A percentile compares a stretch with the other conserved stretches of the same genome.
Evolutionary conservation across 2,113 vertebrate genomes (phyloP).

Genomic region (Egretta garzetta): DNA sequence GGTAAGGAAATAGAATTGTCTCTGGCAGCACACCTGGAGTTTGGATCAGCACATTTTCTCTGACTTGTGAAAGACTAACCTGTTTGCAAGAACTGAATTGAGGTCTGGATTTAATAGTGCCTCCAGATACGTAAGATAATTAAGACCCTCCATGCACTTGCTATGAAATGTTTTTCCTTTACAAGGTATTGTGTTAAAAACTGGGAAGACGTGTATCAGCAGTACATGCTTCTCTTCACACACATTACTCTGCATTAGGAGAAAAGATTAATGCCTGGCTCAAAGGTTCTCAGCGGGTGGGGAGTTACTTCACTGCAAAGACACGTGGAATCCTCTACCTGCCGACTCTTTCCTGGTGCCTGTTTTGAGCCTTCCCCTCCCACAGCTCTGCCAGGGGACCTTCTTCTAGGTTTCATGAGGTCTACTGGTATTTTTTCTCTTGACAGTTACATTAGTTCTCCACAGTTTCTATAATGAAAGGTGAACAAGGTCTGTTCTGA

Average conservation of each 20-base stretch:
- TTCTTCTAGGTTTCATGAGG: background rate
- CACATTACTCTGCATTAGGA: background rate
- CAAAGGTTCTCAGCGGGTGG: background rate
- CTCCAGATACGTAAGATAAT: background rate
- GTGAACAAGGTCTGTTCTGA: background rate
- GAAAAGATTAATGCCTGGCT: background rate
- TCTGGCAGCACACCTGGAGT: background rate
- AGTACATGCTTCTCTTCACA: background rate
- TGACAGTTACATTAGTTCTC: constrained; percentile 2
- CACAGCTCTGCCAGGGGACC: accelerated
- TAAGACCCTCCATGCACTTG: background rate
- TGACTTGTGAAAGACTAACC: background rate
- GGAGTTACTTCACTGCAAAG: background rate
- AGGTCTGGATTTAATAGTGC: background rate
- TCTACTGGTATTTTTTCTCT: background rate
- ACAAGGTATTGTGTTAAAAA: background rate
- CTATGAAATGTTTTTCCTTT: background rate
- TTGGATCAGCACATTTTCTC: background rate
- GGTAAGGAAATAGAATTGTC: background rate
- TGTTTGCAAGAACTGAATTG: background rate
- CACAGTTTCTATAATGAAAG: constrained; percentile 3
- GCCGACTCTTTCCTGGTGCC: background rate
- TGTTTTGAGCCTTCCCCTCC: background rate
- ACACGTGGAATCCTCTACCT: background rate
- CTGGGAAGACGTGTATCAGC: background rate